Evolutionary conservation across 2,888 invertebrate species (phyloP).

Genomic region (Colostygia pectinataria): DNA sequence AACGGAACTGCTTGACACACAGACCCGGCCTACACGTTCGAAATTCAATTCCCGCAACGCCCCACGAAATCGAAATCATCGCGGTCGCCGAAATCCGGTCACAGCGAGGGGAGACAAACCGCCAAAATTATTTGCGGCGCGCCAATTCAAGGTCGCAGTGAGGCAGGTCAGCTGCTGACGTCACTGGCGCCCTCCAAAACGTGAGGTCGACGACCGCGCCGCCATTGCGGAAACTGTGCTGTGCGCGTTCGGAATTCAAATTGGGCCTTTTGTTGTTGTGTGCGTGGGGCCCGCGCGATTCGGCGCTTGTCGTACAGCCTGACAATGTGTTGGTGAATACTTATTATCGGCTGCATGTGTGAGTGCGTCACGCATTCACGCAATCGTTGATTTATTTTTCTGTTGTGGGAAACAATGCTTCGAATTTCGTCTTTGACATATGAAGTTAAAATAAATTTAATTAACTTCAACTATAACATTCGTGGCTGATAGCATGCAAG

Average conservation of each 20-base stretch:
- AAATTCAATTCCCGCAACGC: slow-evolving; percentile 25
- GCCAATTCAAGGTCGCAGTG: slow-evolving; percentile 71
- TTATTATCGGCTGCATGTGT: slow-evolving; percentile 43
- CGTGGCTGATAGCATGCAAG: too few species aligned
- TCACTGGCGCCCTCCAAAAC: slow-evolving; percentile 79
- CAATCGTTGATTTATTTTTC: slow-evolving; percentile 22
- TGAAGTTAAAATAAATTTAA: slow-evolving; percentile 10
- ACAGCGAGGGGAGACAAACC: slow-evolving; percentile 40
- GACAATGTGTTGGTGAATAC: slow-evolving; percentile 27
- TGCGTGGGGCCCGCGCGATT: slow-evolving; percentile 48
- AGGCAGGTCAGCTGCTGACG: slow-evolving; percentile 78
- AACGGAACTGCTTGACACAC: slow-evolving; percentile 9
- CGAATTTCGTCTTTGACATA: slow-evolving; percentile 4
- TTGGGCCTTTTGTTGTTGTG: slow-evolving; percentile 68
- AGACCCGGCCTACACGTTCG: slow-evolving; percentile 6
- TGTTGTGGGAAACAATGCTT: slow-evolving; percentile 12
- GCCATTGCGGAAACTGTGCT: slow-evolving; percentile 78
- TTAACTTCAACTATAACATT: too few species aligned
- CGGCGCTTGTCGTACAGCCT: slow-evolving; percentile 38
- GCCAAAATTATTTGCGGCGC: slow-evolving; percentile 54
- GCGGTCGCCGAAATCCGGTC: slow-evolving; percentile 44
- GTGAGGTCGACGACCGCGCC: slow-evolving; percentile 69
- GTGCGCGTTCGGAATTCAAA: slow-evolving; percentile 79
- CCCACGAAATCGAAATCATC: slow-evolving; percentile 31
- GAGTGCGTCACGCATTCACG: slow-evolving; percentile 37